Evolutionary conservation across 2,888 invertebrate species (phyloP).

Genomic region (Nasonia oneida): DNA sequence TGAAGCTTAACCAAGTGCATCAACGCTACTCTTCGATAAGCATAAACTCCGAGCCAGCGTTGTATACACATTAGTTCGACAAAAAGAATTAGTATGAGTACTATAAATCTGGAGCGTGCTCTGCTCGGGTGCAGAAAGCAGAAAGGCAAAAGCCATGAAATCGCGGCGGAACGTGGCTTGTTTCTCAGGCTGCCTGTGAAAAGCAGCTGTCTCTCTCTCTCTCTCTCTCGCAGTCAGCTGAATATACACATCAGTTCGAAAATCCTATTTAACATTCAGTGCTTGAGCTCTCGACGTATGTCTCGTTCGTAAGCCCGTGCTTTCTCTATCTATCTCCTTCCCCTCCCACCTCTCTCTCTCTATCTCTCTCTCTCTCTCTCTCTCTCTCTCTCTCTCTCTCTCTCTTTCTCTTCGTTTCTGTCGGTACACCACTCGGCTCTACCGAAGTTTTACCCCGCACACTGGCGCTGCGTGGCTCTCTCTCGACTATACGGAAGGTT

Average conservation of each 20-base stretch:
- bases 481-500: background rate
- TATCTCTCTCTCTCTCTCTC: background rate
- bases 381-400: background rate
- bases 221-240: background rate
- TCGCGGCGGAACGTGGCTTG: conserved; percentile 44
- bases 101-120: background rate
- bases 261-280: conserved; percentile 54
- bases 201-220: conserved; percentile 17
- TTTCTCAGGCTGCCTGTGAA: conserved; percentile 44
- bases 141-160: conserved; percentile 43
- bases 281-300: conserved; percentile 36
- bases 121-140: background rate
- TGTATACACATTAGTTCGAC: too few species aligned
- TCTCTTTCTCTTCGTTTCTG: background rate
- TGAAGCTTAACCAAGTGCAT: too few species aligned
- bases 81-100: too few species aligned
- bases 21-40: too few species aligned
- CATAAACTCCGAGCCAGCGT: too few species aligned
- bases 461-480: background rate
- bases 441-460: background rate
- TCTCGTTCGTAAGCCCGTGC: background rate
- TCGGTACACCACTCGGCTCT: background rate
- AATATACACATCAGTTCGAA: conserved; percentile 49
- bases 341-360: background rate
- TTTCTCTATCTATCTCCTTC: background rate